A percentile compares a stretch with the other conserved stretches of the same genome.
Conservation (phyloP, 2,888 invertebrate genomes). For the Aplocera efformata region DNA sequence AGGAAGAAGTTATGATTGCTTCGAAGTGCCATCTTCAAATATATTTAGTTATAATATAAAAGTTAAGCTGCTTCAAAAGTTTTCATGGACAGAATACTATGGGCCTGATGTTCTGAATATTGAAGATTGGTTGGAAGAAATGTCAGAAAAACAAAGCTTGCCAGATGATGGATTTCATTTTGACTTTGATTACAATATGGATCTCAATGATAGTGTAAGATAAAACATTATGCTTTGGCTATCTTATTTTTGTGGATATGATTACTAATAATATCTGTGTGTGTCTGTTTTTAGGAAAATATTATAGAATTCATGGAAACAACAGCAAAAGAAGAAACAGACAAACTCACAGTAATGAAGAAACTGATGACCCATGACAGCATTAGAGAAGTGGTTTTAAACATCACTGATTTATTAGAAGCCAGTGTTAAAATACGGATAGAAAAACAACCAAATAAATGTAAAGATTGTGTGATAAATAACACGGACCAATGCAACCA, state of each 20-base stretch:
- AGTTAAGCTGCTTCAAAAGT: constrained; percentile 36
- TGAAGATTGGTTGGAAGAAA: constrained; percentile 47
- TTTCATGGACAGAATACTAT: constrained; percentile 44
- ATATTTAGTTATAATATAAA: constrained; percentile 76
- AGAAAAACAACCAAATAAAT: constrained; percentile 81
- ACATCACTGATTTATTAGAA: constrained; percentile 75
- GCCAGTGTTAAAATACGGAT: constrained; percentile 82
- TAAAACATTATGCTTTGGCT: neutral
- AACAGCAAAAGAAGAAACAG: constrained; percentile 34
- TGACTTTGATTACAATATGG: constrained; percentile 30
- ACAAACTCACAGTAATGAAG: constrained; percentile 55
- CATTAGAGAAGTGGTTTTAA: constrained; percentile 61
- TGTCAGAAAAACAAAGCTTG: constrained; percentile 51
- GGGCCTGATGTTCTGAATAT: constrained; percentile 40
- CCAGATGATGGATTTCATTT: constrained; percentile 58
- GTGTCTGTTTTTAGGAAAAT: constrained; percentile 46
- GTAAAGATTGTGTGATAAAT: constrained; percentile 78
- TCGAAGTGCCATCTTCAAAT: constrained; percentile 84
- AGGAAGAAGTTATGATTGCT: constrained; percentile 63
- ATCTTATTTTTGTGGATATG: constrained; percentile 22
- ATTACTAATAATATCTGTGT: constrained; percentile 15
- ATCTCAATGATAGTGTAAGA: constrained; percentile 44
- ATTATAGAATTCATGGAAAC: constrained; percentile 47
- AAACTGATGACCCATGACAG: constrained; percentile 53
- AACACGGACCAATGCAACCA: constrained; percentile 67